Base-by-base conservation (phyloP, 2,888 invertebrate species). In the Spatulosminthurus flaviceps region DNA sequence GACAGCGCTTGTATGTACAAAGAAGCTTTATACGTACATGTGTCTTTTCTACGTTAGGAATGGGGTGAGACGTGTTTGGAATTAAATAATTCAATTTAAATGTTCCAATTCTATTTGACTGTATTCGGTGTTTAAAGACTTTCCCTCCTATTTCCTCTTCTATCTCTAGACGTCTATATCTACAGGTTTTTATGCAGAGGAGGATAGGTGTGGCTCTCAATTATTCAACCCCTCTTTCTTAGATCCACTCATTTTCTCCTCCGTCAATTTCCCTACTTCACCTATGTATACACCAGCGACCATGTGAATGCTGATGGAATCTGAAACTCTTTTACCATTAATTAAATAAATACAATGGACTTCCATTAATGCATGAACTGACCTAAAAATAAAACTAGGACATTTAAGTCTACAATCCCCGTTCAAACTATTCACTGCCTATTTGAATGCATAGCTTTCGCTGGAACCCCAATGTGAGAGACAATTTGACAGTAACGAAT, bases 401-500 rank as follows among this genome's bases (percentile, higher is more conserved):
- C 51, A 51, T 5, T 13, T 9, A 9, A 13, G 41, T 9, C 9
- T 7, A 41, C 13, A n/a, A n/a, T n/a, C n/a, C n/a, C n/a, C n/a
- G n/a, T n/a, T n/a, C n/a, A n/a, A n/a, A n/a, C n/a, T n/a, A n/a
- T n/a, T n/a, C n/a, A n/a, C n/a, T n/a, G n/a, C n/a, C n/a, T n/a
- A n/a, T n/a, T n/a, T n/a, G n/a, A n/a, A n/a, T n/a, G n/a, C n/a
- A 41, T 41, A 41, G 41, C 41, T 41, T 41, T 41, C n/a, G n/a
- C 16, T 51, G 51, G 51, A 51, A 51, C 51, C 51, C 51, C 51
- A 2, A 4, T 2, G 16, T 13, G n/a, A n/a, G 51, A 19, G 51
- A 21, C 28, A 66, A 34, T 41, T 66, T 76, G 64, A 29, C 66
- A 42, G 16, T 22, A 29, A 34, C 75, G 26, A 41, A 64, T 67